Base-by-base conservation (phyloP, 2,888 invertebrate species). In the Osmoderma eremita region DNA sequence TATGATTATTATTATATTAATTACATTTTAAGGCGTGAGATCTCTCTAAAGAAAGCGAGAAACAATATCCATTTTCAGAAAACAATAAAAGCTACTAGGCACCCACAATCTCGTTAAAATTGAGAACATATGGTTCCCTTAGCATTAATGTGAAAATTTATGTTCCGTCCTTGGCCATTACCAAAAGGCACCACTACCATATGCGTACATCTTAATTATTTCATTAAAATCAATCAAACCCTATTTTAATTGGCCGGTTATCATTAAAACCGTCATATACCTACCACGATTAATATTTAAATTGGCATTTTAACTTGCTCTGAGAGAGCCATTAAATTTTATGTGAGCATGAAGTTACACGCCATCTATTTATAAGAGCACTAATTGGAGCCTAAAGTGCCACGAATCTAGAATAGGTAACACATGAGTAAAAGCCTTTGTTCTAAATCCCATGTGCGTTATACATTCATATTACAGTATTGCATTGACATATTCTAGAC, bases 311-410 rank as follows among this genome's bases (percentile, higher is more conserved):
- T 18, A 10, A 20, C 12, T 18, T 56, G 22, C 22, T n/a, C 22
- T n/a, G 24, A 41, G 20, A 24, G 42, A 41, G 41, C 24, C 22
- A 42, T 56, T 41, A 56, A 56, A 41, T 13, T 56, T 56, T 56
- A 56, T 56, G 42, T 15, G 56, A 56, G 10, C 20, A 42, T 56
- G 24, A 56, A 56, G 24, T 42, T 13, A 22, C 20, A 51, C 10
- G 8, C n/a, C 36, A 36, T 51, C 41, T 56, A 56, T 56, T 56
- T 56, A 56, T 56, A 56, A 48, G n/a, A 22, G 22, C 56, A 56
- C 30, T 56, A 56, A 56, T 56, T 56, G 56, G 56, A 8, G 22
- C 41, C n/a, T 42, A 42, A 41, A 56, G 41, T 20, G 20, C 22
- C 8, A 41, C 22, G 41, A 42, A 41, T 56, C 6, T 41, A 22